Percentiles rank a stretch among this genome's conserved stretches.
Evolutionary conservation across 2,797 vertebrate genomes (phyloP).

Genomic region (Ctenopoma multispine): DNA sequence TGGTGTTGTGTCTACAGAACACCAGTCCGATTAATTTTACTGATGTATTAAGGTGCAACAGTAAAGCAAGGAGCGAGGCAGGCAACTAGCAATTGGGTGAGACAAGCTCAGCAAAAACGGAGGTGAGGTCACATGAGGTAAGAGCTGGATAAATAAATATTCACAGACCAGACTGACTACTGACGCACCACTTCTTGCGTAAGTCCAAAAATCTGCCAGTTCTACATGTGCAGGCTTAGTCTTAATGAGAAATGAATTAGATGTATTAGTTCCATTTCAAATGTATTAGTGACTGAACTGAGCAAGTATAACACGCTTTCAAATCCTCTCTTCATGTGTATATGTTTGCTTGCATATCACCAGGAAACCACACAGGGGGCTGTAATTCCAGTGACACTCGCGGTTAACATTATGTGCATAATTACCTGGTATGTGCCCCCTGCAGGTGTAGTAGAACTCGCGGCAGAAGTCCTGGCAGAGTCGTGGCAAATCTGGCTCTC

Average conservation of each 20-base stretch:
- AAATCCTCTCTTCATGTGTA: constrained; percentile 12
- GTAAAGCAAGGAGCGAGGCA: constrained; percentile 22
- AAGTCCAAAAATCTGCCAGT: constrained; percentile 64
- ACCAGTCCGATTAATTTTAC: constrained; percentile 32
- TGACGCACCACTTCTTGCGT: constrained; percentile 70
- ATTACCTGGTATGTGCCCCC: constrained; percentile 98
- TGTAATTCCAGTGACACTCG: constrained; percentile 47
- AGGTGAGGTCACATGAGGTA: constrained; percentile 79
- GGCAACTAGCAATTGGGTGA: constrained; percentile 44
- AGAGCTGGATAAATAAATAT: constrained; percentile 77
- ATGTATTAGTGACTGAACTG: constrained; percentile 13
- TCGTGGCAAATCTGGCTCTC: constrained; percentile 90
- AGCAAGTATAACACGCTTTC: not conserved
- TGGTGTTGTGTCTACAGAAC: constrained; percentile 19
- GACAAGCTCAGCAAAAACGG: constrained; percentile 69
- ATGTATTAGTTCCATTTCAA: constrained; percentile 31
- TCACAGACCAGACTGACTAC: constrained; percentile 74
- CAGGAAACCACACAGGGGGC: constrained; percentile 50
- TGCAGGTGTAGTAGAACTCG: constrained; percentile 98
- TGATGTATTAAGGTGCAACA: constrained; percentile 45
- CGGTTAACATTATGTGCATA: constrained; percentile 46
- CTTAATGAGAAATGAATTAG: constrained; percentile 47
- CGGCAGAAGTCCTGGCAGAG: constrained; percentile 98
- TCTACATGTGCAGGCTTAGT: constrained; percentile 53
- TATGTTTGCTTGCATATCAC: constrained; percentile 46